These are phyloP conservation scores for Caenorhabditis zanzibari DNA, from an alignment of 2,888 invertebrate genomes.

Conservation along the genomic window DNA sequence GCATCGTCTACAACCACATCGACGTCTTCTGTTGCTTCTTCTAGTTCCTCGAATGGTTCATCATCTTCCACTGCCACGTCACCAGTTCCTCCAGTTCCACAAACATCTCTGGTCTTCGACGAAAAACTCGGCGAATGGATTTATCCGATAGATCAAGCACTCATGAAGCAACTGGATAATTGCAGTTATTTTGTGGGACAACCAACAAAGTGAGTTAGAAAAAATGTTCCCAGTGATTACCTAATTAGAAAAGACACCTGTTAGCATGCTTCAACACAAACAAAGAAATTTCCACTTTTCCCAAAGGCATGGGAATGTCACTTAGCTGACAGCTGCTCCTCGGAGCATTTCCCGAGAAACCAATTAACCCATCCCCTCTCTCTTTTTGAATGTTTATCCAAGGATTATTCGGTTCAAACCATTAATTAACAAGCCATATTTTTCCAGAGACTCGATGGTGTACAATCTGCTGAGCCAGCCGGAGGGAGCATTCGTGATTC, in stretches of 20 bases:
- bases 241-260: conserved; percentile 34
- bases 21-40: conserved; percentile 45
- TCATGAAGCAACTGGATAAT: conserved; percentile 66
- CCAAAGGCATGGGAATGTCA: conserved; percentile 40
- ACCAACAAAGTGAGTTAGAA: conserved; percentile 63
- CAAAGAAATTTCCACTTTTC: conserved; percentile 16
- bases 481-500: conserved; percentile 73
- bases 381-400: conserved; percentile 42
- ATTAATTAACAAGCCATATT: conserved; percentile 8
- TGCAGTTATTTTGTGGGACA: conserved; percentile 72
- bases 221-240: not conserved
- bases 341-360: not conserved
- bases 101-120: conserved; percentile 58
- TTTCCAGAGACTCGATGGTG: conserved; percentile 66
- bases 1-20: conserved; percentile 38
- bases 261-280: conserved; percentile 34
- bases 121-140: conserved; percentile 71
- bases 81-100: conserved; percentile 45
- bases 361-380: conserved; percentile 29
- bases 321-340: conserved; percentile 34
- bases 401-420: conserved; percentile 1
- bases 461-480: conserved; percentile 66
- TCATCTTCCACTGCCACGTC: conserved; percentile 42
- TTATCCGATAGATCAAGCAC: conserved; percentile 67
- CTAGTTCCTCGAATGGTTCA: conserved; percentile 37